Base-by-base conservation (phyloP, 2,888 invertebrate genomes). In the Malthinus seriepunctatus region DNA sequence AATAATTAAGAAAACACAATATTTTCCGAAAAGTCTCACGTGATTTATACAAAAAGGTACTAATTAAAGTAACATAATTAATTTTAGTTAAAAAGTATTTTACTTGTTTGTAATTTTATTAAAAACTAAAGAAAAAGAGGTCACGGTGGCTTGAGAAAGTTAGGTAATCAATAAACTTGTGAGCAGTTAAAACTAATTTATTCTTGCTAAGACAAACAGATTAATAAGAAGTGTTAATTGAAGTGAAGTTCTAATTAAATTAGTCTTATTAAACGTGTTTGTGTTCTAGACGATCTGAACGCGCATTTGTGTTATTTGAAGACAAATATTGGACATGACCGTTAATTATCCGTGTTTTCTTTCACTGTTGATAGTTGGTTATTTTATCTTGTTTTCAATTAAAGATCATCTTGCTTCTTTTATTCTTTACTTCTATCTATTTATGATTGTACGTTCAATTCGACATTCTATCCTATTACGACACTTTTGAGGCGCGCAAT, bases 291-390 rank as follows among this genome's bases (percentile, higher is more conserved):
- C 63, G 66, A 65, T 63, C 67, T 63, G 52, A 54, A 61, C 61
- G 65, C 59, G 65, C 57, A 63, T 68, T 69, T 63, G 59, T 63
- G 67, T 68, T 73, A 70, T 73, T 73, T 72, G 73, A 73, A 71
- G 67, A 71, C 73, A 75, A 76, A 74, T 72, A 74, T 66, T 60
- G 65, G 63, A 66, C 64, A 64, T 66, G 65, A 64, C 60, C 66
- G 71, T 72, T 74, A 73, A 74, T 74, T 74, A 72, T 73, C 70
- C 70, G 69, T 71, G 69, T 71, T 73, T 70, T 68, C 69, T 66
- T 69, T 71, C 38, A 63, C 64, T 64, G 66, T 65, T 64, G 64
- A 65, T 66, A 62, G 63, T 67, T 67, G 63, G 66, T 66, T 67
- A 64, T 63, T 66, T 69, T 67, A 66, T 69, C 67, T 64, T 51